These are phyloP conservation scores for Drosophila infuscata DNA, from an alignment of 2,888 invertebrate genomes.

Conservation along the genomic window DNA sequence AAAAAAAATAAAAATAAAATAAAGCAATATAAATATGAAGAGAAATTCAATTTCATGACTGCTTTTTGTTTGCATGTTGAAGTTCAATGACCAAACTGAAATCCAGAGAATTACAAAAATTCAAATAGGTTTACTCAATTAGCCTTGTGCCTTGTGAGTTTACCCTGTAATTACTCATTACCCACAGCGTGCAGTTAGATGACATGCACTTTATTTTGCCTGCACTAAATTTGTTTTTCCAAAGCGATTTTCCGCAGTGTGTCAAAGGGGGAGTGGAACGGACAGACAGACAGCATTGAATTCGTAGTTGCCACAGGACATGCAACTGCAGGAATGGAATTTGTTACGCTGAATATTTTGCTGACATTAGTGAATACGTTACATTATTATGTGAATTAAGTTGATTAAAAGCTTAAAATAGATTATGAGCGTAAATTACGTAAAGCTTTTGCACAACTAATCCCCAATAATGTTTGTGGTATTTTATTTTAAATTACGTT, in stretches of 20 bases:
- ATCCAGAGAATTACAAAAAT: not conserved
- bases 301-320: slow-evolving; percentile 44
- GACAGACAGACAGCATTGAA: slow-evolving; percentile 1
- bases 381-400: not conserved
- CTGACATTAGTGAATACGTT: not conserved
- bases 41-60: slow-evolving; percentile 15
- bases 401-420: not conserved
- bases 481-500: not conserved
- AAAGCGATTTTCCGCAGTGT: slow-evolving; percentile 25
- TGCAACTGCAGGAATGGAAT: slow-evolving; percentile 32
- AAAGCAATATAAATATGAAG: slow-evolving; percentile 2
- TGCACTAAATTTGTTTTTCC: slow-evolving; percentile 33
- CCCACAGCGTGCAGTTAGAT: slow-evolving; percentile 13
- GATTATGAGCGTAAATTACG: not conserved
- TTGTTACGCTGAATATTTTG: not conserved
- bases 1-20: not conserved
- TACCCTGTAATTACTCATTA: slow-evolving; percentile 48
- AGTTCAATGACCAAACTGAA: slow-evolving; percentile 48
- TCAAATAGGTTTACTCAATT: slow-evolving; percentile 47
- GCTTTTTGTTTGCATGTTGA: not conserved
- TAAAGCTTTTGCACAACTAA: not conserved
- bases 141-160: slow-evolving; percentile 38
- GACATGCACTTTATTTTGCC: slow-evolving; percentile 46
- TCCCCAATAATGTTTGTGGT: not conserved
- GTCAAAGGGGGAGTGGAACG: slow-evolving; percentile 5